Conservation (phyloP, 1,140 invertebrate species). For the Platorchestia sp. region DNA sequence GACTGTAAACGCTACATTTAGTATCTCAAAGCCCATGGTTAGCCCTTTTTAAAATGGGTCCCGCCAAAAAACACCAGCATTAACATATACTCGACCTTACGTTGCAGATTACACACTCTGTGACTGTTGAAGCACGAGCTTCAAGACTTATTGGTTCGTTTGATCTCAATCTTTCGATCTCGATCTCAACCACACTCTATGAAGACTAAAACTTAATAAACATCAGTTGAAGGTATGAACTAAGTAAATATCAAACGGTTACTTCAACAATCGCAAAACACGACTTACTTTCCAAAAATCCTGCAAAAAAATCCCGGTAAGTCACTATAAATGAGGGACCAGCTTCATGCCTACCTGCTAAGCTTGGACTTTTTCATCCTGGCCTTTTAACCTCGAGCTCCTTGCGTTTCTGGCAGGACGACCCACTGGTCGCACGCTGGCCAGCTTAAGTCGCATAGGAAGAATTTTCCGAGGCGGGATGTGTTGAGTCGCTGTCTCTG, state of each 20-base stretch:
- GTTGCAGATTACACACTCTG: background rate
- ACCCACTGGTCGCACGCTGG: background rate
- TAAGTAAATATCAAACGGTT: conserved; percentile 2
- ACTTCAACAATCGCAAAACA: background rate
- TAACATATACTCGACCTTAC: background rate
- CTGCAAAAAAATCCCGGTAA: background rate
- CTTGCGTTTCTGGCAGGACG: background rate
- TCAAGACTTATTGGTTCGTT: background rate
- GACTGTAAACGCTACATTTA: background rate
- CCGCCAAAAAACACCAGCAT: background rate
- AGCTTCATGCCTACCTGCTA: background rate
- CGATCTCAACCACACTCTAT: background rate
- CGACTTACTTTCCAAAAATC: background rate
- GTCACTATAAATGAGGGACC: background rate
- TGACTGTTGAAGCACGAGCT: background rate
- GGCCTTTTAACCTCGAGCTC: background rate
- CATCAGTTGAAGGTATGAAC: conserved; percentile 1
- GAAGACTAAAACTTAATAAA: background rate
- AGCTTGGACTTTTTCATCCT: background rate
- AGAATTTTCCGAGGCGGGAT: background rate
- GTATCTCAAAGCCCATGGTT: background rate
- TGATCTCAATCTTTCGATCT: background rate
- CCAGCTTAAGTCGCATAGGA: background rate
- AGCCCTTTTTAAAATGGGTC: background rate
- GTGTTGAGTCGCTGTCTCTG: background rate